These are phyloP conservation scores for Onychomys leucogaster DNA, from an alignment of 2,797 vertebrate species.

Conservation along the genomic window DNA sequence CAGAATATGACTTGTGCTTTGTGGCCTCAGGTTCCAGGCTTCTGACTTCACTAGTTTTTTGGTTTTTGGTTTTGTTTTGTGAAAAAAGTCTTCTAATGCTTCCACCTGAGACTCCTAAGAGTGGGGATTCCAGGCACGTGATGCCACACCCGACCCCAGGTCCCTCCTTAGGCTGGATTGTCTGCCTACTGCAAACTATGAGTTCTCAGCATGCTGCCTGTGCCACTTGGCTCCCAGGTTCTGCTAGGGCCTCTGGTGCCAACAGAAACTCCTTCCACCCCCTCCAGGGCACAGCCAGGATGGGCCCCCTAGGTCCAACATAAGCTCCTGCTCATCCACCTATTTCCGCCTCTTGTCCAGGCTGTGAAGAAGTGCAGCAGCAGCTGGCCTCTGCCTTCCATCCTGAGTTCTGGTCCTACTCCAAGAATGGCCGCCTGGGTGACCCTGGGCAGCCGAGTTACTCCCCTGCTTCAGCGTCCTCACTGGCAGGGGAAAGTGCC, in stretches of 20 bases:
- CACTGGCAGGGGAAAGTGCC: neutral
- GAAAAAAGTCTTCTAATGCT: neutral
- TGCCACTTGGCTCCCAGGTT: neutral
- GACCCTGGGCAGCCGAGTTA: neutral
- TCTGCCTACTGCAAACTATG: neutral
- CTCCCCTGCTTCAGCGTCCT: neutral
- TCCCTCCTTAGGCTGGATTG: rapidly evolving
- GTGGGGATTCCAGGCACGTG: neutral
- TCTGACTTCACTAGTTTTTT: neutral
- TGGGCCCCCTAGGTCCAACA: rapidly evolving
- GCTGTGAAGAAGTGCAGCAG: rapidly evolving
- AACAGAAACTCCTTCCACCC: neutral
- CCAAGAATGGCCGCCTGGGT: neutral
- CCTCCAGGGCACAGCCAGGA: neutral
- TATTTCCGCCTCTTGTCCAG: neutral
- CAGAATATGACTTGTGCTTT: neutral
- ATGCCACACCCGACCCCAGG: neutral
- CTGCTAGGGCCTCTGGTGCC: neutral
- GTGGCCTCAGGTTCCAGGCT: neutral
- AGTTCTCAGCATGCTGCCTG: neutral
- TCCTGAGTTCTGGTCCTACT: neutral
- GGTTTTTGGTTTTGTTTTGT: neutral
- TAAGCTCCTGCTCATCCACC: neutral
- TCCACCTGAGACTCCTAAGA: neutral
- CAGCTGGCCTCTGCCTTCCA: neutral